A percentile compares a stretch with the other conserved stretches of the same genome.
Evolutionary conservation across 2,888 invertebrate species (phyloP).

Genomic region (Shargacucullia verbasci): DNA sequence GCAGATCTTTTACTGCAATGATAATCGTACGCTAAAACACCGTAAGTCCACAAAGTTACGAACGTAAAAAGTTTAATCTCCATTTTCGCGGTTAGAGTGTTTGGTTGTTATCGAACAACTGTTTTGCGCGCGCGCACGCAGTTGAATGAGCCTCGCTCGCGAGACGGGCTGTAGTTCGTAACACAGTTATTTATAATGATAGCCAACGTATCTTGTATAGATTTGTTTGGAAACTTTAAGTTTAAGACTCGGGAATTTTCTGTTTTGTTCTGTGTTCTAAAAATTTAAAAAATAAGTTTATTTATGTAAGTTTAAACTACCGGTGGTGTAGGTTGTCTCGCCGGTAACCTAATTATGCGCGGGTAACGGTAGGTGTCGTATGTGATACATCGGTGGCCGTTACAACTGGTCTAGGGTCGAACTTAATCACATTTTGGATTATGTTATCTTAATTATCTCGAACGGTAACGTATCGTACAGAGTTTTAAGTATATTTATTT

Average conservation of each 20-base stretch:
- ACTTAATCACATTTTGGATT: slow-evolving; percentile 22
- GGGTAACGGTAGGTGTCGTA: slow-evolving; percentile 33
- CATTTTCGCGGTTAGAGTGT: slow-evolving; percentile 53
- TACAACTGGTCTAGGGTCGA: slow-evolving; percentile 23
- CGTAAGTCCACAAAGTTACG: slow-evolving; percentile 42
- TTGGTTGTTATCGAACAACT: slow-evolving; percentile 12
- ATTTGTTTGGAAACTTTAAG: slow-evolving; percentile 28
- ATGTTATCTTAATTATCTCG: slow-evolving; percentile 28
- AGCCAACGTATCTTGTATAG: slow-evolving; percentile 18
- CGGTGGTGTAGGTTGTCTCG: neutral
- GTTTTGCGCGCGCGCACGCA: slow-evolving; percentile 35
- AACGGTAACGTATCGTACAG: neutral
- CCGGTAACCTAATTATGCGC: slow-evolving; percentile 33
- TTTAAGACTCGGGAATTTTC: slow-evolving; percentile 19
- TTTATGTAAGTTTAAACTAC: neutral
- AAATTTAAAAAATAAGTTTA: no score
- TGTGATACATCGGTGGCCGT: slow-evolving; percentile 4
- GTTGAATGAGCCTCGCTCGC: slow-evolving; percentile 31
- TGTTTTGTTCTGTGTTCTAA: neutral
- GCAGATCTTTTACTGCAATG: slow-evolving; percentile 64
- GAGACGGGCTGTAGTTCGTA: slow-evolving; percentile 2
- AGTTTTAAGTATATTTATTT: no score
- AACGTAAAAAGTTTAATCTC: slow-evolving; percentile 57
- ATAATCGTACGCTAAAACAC: slow-evolving; percentile 46
- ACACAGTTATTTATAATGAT: slow-evolving; percentile 49